Evolutionary conservation across 2,797 vertebrate genomes (phyloP).

Genomic region (Emydoidea blandingii): DNA sequence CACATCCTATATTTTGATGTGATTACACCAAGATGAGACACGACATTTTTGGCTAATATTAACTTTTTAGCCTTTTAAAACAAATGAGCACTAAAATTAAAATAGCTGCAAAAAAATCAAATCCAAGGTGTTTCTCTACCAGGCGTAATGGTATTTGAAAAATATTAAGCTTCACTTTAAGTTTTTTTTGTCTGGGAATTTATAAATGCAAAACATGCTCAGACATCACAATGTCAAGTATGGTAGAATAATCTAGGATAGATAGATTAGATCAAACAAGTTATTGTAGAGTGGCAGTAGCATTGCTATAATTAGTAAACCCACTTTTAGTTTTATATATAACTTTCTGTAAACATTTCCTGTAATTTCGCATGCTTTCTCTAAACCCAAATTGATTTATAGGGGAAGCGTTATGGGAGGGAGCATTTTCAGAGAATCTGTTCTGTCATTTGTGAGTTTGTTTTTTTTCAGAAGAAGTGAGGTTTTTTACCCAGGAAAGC

Average conservation of each 20-base stretch:
- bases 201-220: conserved; percentile 42
- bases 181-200: conserved; percentile 13
- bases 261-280: neutral
- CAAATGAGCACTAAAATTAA: neutral
- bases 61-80: neutral
- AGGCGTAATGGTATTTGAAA: conserved; percentile 1
- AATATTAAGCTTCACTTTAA: conserved; percentile 19
- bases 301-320: neutral
- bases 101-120: conserved; percentile 1
- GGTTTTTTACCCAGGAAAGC: too few relatives aligned
- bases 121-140: conserved; percentile 6
- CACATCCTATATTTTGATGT: neutral
- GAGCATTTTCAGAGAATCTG: neutral
- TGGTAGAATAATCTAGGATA: conserved; percentile 7
- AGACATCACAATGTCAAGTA: neutral
- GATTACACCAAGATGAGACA: conserved; percentile 1
- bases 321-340: neutral
- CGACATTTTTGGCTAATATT: neutral
- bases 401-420: neutral
- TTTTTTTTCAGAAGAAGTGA: too few relatives aligned
- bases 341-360: neutral
- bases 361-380: neutral
- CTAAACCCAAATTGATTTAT: neutral
- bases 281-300: neutral
- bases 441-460: neutral